A percentile compares a stretch with the other conserved stretches of the same genome.
phyloP scores from a whole-genome alignment of 2,113 vertebrate genomes.

The Myocastor coypus region DNA sequence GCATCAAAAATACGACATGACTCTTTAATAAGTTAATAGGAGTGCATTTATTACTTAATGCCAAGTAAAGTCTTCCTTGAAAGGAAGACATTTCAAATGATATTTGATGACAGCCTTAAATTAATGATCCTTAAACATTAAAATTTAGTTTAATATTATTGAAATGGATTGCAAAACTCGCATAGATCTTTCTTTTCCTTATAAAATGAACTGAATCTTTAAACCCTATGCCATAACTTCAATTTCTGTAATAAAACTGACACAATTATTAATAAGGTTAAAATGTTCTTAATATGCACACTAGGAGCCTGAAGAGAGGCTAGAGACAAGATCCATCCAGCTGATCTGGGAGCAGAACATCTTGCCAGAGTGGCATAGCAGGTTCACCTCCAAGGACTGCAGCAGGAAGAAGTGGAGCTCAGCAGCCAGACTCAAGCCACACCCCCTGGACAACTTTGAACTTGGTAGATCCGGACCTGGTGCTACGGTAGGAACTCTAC shows the following conservation, averaged over 20 bases:
- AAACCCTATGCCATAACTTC: background rate
- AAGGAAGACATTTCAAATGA: background rate
- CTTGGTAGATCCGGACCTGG: too few species aligned
- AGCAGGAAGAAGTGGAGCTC: too few species aligned
- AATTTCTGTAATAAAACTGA: slow-evolving; percentile 35
- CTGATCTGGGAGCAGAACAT: too few species aligned
- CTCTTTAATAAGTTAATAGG: background rate
- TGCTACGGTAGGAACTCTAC: too few species aligned
- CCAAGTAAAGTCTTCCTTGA: background rate
- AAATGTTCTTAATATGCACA: slow-evolving; percentile 29
- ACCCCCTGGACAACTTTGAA: too few species aligned
- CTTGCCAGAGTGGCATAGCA: too few species aligned
- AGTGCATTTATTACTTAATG: background rate
- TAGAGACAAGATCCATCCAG: too few species aligned
- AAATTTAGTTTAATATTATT: slow-evolving; percentile 21
- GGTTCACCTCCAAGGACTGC: too few species aligned
- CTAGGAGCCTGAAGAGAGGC: too few species aligned
- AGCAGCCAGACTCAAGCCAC: too few species aligned
- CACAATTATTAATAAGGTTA: background rate
- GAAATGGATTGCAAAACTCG: background rate
- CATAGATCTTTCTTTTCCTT: background rate
- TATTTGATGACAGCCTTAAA: slow-evolving; percentile 44
- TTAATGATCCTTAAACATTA: slow-evolving; percentile 30
- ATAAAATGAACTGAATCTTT: background rate
- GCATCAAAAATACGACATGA: background rate